These are phyloP conservation scores for Neopelma chrysocephalum DNA, from an alignment of 2,797 vertebrate genomes.

Conservation along the genomic window DNA sequence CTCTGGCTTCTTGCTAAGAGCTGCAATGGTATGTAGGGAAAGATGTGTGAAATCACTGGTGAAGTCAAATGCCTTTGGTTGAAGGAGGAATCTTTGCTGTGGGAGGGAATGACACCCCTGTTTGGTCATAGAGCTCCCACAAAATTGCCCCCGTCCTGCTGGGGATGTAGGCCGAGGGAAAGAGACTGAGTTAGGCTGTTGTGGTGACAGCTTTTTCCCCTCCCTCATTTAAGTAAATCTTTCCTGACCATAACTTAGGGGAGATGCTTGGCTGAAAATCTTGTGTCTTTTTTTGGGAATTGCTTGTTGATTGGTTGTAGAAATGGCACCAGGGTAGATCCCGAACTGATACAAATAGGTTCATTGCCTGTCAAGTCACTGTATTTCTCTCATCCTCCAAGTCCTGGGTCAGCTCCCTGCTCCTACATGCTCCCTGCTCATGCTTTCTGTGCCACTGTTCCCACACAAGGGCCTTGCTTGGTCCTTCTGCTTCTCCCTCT, in stretches of 20 bases:
- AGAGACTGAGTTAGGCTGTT: not conserved
- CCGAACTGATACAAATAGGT: not conserved
- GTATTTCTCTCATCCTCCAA: not conserved
- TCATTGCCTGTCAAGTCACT: too few relatives aligned
- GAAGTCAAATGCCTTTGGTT: not conserved
- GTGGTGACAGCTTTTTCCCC: too few relatives aligned
- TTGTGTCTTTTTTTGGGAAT: not conserved
- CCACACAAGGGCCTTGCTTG: rapidly evolving
- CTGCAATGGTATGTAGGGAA: not conserved
- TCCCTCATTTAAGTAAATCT: not conserved
- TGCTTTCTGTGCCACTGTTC: not conserved
- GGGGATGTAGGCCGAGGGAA: rapidly evolving
- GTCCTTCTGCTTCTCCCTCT: not conserved
- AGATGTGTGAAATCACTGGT: not conserved
- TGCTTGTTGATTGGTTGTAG: not conserved
- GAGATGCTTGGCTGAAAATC: not conserved
- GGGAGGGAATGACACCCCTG: rapidly evolving
- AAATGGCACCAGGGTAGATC: not conserved
- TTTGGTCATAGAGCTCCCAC: not conserved
- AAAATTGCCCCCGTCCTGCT: rapidly evolving
- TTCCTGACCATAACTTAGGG: not conserved
- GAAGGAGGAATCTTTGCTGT: not conserved
- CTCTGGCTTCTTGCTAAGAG: not conserved
- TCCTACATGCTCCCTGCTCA: not conserved
- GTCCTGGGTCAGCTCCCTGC: not conserved